Percentiles rank a stretch among this genome's conserved stretches.
Evolutionary conservation across 2,113 vertebrate genomes (phyloP).

Genomic region (Cathartes aura): DNA sequence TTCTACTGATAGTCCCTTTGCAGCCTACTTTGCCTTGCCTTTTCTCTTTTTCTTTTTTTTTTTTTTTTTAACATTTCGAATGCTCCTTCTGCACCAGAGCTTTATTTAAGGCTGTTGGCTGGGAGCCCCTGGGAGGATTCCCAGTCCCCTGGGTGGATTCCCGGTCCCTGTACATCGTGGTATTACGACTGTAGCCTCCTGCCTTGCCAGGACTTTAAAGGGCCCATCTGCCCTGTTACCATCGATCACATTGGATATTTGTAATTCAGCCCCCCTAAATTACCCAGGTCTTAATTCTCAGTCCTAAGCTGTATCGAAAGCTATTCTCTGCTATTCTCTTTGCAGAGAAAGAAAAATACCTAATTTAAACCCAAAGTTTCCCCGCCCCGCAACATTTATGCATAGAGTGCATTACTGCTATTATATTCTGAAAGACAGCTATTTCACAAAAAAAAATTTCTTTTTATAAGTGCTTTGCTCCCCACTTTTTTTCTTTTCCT

Average conservation of each 20-base stretch:
- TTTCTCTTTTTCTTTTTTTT: background rate
- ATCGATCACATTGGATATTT: background rate
- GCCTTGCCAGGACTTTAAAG: conserved; percentile 28
- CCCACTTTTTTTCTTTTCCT: conserved; percentile 19
- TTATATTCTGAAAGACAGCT: conserved; percentile 59
- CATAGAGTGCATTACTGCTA: conserved; percentile 52
- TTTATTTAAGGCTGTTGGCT: conserved; percentile 45
- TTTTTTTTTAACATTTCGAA: background rate
- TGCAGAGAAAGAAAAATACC: background rate
- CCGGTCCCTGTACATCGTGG: background rate
- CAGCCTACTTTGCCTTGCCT: background rate
- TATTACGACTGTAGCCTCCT: background rate
- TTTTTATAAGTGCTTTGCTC: conserved; percentile 46
- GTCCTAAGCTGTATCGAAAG: background rate
- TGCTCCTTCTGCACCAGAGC: background rate
- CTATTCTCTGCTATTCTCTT: background rate
- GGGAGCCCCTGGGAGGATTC: background rate
- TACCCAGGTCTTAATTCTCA: background rate
- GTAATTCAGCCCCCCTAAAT: background rate
- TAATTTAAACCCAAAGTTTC: conserved; percentile 20
- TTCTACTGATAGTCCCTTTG: background rate
- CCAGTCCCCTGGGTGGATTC: conserved; percentile 31
- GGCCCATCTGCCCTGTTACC: background rate
- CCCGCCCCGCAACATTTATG: background rate
- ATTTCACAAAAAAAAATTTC: conserved; percentile 19